Base-by-base conservation (phyloP, 1,140 invertebrate species). In the Microplitis demolitor region DNA sequence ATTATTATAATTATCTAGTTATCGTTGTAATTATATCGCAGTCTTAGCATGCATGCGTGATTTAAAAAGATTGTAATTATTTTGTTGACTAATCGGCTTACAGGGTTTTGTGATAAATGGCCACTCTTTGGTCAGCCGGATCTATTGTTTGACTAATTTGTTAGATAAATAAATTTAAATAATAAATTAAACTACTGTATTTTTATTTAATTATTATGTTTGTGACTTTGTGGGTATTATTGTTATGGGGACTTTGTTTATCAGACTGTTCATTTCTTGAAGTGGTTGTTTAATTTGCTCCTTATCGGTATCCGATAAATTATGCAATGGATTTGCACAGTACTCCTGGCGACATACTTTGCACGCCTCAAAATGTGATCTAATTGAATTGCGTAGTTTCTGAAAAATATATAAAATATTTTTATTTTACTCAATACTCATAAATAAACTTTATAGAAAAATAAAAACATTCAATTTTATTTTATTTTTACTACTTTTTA, bases 341-440 rank as follows among this genome's bases (percentile, higher is more conserved):
- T 86, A 85, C 74, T 85, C 84, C 24, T 85, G 82, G 4, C 88
- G 88, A 75, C 90, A 91, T 6, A 89, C 84, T 74, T 89, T 88
- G 74, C 90, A 91, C 69, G 90, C 89, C 53, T 89, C 88, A 58
- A 91, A 88, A 67, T 89, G 87, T 11, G 90, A 89, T 54, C 87
- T 88, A 8, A 90, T 82, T 1, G 90, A 86, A 72, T 87, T 88
- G 62, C 85, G 84, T 4, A 91, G 76, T 87, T 89, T 90, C 90
- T 91, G 76, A 11, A 76, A 79, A 74, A 71, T 63, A 75, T 68
- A 64, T 67, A 31, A 70, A 39, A 33, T 24, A 66, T 24, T 56
- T 33, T 56, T 58, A 68, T 58, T 8, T 35, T 35, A 61, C 67
- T 73, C 45, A 9, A 9, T 50, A 1, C 2, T 50, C 45, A 50